Evolutionary conservation across 2,797 vertebrate species (phyloP), one percentile per base, ranked within the genome.

Genomic region (Pangasius larnaudii): DNA sequence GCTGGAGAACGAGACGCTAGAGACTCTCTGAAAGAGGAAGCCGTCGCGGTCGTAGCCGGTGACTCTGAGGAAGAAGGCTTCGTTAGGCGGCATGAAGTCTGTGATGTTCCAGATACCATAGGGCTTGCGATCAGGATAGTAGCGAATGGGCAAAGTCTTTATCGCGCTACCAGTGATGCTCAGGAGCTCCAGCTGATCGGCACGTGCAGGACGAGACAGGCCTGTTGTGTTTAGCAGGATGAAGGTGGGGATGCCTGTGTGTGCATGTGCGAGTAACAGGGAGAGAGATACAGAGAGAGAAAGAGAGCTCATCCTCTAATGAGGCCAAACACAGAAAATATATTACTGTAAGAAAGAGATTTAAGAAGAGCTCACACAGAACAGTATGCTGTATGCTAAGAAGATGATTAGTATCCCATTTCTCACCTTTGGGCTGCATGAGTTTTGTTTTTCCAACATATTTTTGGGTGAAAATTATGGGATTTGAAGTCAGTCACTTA

Each of bases 31-130:
- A 92, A 99, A 99, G 74, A 97, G 91, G 91, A 97, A 98, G 89
- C 95, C 97, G 1, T 98, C 94, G 5, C 94, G 95, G 93, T 99
- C 98, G 46, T 98, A 99, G 86, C 99, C 99, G 0, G 92, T 97
- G 88, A 99, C 94, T 93, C 97, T 95, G 91, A 99, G 95, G 92
- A 99, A 99, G 94, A 99, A 99, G 85, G 97, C 97, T 94, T 99
- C 97, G 2, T 95, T 93, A 85, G 98, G 99, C 24, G 98, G 97
- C 85, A 98, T 92, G 87, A 99, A 99, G 78, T 99, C 98, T 11
- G 98, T 98, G 94, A 99, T 95, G 95, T 99, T 99, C 98, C 98
- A 99, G 14, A 99, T 94, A 91, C 97, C 95, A 24, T 96, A 97
- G 0, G 97, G 98, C 86, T 94, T 94, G 36, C 96, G 97, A 0